Evolutionary conservation across 2,113 vertebrate species (phyloP).

Genomic region (Ailuropoda melanoleuca): DNA sequence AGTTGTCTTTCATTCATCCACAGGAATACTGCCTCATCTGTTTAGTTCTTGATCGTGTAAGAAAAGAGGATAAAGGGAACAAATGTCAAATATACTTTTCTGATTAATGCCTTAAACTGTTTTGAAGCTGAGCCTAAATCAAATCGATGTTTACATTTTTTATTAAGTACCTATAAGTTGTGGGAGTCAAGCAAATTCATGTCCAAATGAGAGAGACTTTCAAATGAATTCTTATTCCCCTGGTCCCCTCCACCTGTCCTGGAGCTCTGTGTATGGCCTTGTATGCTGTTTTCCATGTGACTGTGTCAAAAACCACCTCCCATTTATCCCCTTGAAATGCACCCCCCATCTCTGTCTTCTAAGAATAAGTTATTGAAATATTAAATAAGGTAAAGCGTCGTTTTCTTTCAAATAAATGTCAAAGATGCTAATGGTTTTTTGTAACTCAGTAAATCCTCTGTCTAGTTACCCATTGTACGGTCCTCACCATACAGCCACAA

Average conservation of each 20-base stretch:
- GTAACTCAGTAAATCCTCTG: conserved; percentile 44
- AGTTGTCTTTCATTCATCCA: background rate
- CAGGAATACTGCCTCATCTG: no score
- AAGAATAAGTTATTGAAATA: conserved; percentile 43
- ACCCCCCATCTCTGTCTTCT: background rate
- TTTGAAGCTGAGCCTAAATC: conserved; percentile 33
- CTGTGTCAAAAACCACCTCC: background rate
- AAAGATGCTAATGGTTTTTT: conserved; percentile 49
- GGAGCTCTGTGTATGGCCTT: background rate
- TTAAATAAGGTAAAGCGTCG: background rate
- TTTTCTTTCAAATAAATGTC: conserved; percentile 59
- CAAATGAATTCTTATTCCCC: background rate
- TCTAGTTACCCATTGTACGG: background rate
- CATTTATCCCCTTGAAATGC: conserved; percentile 17
- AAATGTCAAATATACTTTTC: background rate
- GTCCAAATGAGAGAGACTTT: background rate
- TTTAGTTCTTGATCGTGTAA: background rate
- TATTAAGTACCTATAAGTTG: background rate
- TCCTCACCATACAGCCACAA: background rate
- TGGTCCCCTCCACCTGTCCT: background rate
- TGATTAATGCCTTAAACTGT: conserved; percentile 22
- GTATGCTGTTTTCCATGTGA: background rate
- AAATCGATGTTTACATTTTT: conserved; percentile 61
- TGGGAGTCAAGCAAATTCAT: background rate
- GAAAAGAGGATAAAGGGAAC: background rate